These are phyloP conservation scores for Euwallacea similis DNA, from an alignment of 1,140 invertebrate species.

Conservation along the genomic window DNA sequence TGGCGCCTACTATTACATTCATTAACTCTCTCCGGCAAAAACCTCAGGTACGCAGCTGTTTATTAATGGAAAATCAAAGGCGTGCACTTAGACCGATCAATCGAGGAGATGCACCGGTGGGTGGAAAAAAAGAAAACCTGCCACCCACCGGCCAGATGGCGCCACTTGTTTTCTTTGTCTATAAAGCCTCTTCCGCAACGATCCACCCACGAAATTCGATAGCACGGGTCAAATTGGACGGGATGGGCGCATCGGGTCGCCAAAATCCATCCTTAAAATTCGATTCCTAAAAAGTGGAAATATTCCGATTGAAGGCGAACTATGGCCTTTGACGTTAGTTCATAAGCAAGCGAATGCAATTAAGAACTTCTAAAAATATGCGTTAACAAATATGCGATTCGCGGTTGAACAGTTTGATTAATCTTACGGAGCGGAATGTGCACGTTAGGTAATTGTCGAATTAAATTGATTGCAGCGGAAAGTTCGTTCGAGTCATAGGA, in stretches of 20 bases:
- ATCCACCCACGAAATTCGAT: constrained; percentile 31
- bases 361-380: too few relatives aligned
- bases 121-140: constrained; percentile 32
- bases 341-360: too few relatives aligned
- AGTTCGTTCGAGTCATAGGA: too few relatives aligned
- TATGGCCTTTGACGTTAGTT: too few relatives aligned
- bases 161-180: constrained; percentile 42
- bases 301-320: too few relatives aligned
- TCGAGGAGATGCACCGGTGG: constrained; percentile 21
- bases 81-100: constrained; percentile 13
- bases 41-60: too few relatives aligned
- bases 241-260: too few relatives aligned
- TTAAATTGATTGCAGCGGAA: neutral
- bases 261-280: too few relatives aligned
- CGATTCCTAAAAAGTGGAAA: too few relatives aligned
- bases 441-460: neutral
- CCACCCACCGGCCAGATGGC: constrained; percentile 38
- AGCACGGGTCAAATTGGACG: neutral
- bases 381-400: too few relatives aligned
- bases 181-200: constrained; percentile 37
- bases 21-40: too few relatives aligned
- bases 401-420: neutral
- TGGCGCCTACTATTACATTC: too few relatives aligned
- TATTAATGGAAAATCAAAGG: neutral
- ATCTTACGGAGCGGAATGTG: neutral